These are phyloP conservation scores for Paralichthys olivaceus DNA, from an alignment of 2,113 vertebrate species.

Conservation along the genomic window DNA sequence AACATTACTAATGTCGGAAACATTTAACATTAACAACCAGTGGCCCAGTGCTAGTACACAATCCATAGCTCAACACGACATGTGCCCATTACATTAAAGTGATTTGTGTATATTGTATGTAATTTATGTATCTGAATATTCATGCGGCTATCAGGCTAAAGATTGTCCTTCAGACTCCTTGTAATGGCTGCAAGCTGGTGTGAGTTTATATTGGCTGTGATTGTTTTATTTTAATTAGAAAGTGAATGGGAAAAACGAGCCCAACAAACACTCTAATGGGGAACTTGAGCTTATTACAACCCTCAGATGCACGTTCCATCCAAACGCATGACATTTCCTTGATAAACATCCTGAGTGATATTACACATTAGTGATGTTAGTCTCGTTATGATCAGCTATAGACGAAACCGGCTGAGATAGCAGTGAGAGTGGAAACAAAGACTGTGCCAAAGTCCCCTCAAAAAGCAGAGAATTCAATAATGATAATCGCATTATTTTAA, in stretches of 20 bases:
- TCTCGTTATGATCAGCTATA: slow-evolving; percentile 34
- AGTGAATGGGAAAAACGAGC: background rate
- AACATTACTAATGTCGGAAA: background rate
- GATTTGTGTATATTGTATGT: background rate
- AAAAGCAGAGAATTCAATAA: slow-evolving; percentile 1
- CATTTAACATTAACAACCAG: background rate
- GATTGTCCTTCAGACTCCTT: background rate
- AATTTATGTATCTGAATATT: background rate
- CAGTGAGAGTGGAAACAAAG: background rate
- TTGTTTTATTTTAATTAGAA: background rate
- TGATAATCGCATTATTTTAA: slow-evolving; percentile 14
- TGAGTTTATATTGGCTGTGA: background rate
- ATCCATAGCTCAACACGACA: background rate
- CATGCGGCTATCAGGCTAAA: background rate
- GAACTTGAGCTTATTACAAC: slow-evolving; percentile 33
- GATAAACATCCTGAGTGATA: slow-evolving; percentile 39
- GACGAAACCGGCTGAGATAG: slow-evolving; percentile 8
- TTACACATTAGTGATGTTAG: slow-evolving; percentile 9
- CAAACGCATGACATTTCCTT: slow-evolving; percentile 24
- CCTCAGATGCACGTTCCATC: slow-evolving; percentile 13
- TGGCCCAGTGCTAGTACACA: background rate
- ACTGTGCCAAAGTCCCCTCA: background rate
- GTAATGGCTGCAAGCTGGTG: slow-evolving; percentile 9
- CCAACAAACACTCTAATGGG: background rate
- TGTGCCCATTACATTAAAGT: background rate